phyloP scores from a whole-genome alignment of 2,888 invertebrate genomes.

The Trachelus iudaicus region DNA sequence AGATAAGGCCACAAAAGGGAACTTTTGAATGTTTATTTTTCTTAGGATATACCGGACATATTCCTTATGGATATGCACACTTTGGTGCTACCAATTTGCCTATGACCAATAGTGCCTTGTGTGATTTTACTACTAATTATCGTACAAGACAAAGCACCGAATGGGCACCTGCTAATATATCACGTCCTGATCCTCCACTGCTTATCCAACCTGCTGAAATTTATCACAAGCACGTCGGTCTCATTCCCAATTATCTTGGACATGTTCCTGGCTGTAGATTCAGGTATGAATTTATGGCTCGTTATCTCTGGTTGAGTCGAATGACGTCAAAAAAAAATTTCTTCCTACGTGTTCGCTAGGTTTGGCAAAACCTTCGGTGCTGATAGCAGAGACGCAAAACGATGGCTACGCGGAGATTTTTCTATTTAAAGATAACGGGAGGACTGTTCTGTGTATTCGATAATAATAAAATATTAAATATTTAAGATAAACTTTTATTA shows the following conservation, averaged over 20 bases:
- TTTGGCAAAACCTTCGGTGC: constrained; percentile 82
- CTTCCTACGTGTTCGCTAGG: constrained; percentile 60
- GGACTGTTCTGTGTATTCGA: not conserved
- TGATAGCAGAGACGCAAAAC: constrained; percentile 78
- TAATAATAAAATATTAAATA: not conserved
- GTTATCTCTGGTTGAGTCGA: not conserved
- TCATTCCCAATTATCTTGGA: constrained; percentile 81
- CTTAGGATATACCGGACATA: constrained; percentile 74
- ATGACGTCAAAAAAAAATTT: not conserved
- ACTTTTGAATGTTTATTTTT: not conserved
- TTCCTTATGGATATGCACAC: constrained; percentile 74
- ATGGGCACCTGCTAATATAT: constrained; percentile 78
- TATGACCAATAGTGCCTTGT: constrained; percentile 77
- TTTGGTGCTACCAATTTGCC: constrained; percentile 75
- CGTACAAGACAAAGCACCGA: constrained; percentile 77
- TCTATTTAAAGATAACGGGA: constrained; percentile 14
- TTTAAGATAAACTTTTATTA: not conserved
- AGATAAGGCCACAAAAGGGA: not conserved
- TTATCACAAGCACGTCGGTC: constrained; percentile 79
- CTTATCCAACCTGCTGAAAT: constrained; percentile 71
- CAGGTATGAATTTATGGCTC: constrained; percentile 66
- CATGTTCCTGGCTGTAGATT: constrained; percentile 81
- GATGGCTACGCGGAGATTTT: constrained; percentile 77
- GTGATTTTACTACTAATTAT: constrained; percentile 81
- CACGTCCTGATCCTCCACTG: constrained; percentile 68